Conservation (phyloP, 2,888 invertebrate species). For the Conus canariensis region DNA sequence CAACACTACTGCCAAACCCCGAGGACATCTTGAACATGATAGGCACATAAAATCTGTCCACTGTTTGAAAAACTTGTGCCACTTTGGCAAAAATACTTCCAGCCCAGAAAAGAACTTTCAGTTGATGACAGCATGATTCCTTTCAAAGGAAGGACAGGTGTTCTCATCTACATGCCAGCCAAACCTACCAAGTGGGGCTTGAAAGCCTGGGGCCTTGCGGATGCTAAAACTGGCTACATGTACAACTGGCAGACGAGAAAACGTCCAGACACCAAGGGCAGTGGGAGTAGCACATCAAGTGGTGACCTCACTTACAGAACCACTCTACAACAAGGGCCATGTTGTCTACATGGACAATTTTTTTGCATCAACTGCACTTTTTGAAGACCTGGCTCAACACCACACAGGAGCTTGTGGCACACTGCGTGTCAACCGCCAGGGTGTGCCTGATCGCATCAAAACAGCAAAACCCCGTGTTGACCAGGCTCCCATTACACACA, state of each 20-base stretch:
- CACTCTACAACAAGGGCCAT: neutral
- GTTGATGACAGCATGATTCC: constrained; percentile 28
- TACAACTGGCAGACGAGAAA: constrained; percentile 14
- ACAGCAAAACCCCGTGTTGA: neutral
- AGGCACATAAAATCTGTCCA: neutral
- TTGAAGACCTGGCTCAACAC: neutral
- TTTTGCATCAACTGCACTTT: neutral
- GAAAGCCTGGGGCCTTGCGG: neutral
- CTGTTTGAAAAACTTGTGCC: neutral
- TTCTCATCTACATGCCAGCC: constrained; percentile 15
- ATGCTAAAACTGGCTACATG: constrained; percentile 15
- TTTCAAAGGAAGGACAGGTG: constrained; percentile 3
- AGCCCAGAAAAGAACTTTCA: neutral
- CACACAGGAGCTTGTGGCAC: neutral
- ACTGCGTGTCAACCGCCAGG: neutral
- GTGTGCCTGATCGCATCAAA: neutral
- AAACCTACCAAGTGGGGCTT: constrained; percentile 27
- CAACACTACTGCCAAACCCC: neutral
- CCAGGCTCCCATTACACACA: neutral
- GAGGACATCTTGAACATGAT: neutral
- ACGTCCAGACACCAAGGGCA: neutral
- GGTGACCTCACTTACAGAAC: neutral
- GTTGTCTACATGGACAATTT: constrained; percentile 13
- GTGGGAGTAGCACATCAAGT: neutral
- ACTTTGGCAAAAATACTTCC: constrained; percentile 13